Percentiles rank a stretch among this genome's conserved stretches.
These are phyloP conservation scores for Pseudochromis fuscus DNA, from an alignment of 2,797 vertebrate genomes.

Conservation along the genomic window DNA sequence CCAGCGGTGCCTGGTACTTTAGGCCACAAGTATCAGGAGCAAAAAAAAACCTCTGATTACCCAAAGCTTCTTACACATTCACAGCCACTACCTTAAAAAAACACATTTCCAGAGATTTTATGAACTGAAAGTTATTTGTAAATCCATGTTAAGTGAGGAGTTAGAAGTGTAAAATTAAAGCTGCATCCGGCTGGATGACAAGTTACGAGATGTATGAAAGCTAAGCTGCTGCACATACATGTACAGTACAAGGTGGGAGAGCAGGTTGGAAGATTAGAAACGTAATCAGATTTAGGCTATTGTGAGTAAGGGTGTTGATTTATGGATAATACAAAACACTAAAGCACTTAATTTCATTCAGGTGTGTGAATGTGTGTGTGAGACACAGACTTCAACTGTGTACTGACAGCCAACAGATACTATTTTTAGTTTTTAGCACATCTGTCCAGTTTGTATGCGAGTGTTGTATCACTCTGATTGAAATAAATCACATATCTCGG, in stretches of 20 bases:
- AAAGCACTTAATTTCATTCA: conserved; percentile 33
- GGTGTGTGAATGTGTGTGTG: conserved; percentile 17
- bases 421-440: conserved; percentile 27
- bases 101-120: conserved; percentile 60
- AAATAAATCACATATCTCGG: conserved; percentile 35
- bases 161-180: conserved; percentile 39
- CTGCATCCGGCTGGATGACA: conserved; percentile 41
- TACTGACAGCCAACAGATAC: not conserved
- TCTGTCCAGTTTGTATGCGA: conserved; percentile 41
- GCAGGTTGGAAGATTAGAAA: conserved; percentile 49
- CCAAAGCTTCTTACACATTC: conserved; percentile 54
- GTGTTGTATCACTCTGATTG: conserved; percentile 31
- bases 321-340: conserved; percentile 10
- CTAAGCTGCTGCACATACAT: conserved; percentile 44
- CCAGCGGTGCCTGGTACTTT: conserved; percentile 57
- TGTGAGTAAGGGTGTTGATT: conserved; percentile 25
- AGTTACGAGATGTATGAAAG: conserved; percentile 25
- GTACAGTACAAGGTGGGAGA: conserved; percentile 36
- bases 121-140: conserved; percentile 49
- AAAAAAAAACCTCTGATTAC: conserved; percentile 21
- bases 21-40: conserved; percentile 48
- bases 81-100: conserved; percentile 38
- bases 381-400: conserved; percentile 2
- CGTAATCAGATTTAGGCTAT: conserved; percentile 57
- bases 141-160: conserved; percentile 50